Evolutionary conservation across 2,888 invertebrate genomes (phyloP).

Genomic region (Protophormia terraenovae): DNA sequence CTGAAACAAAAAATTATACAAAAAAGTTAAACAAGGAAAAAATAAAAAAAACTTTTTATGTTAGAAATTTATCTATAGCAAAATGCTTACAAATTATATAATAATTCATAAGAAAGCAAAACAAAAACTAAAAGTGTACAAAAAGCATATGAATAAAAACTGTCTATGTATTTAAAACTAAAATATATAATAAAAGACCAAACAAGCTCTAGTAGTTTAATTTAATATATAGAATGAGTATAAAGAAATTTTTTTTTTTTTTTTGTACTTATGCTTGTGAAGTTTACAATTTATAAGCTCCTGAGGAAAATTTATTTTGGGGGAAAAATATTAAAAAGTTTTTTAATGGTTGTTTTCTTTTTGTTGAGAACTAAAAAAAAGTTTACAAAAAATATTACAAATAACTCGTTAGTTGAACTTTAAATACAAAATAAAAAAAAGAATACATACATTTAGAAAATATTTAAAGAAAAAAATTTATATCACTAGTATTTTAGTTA

Average conservation of each 20-base stretch:
- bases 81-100: slow-evolving; percentile 53
- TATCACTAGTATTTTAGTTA: too few species aligned
- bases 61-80: slow-evolving; percentile 54
- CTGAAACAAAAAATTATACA: too few species aligned
- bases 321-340: slow-evolving; percentile 46
- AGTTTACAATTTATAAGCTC: slow-evolving; percentile 34
- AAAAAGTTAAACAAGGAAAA: too few species aligned
- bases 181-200: background rate
- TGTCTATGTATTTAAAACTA: background rate
- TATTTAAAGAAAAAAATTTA: background rate
- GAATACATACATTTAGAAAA: background rate
- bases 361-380: too few species aligned
- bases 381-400: background rate
- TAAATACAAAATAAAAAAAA: background rate
- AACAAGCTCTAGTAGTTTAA: background rate
- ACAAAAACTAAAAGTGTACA: background rate
- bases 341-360: slow-evolving; percentile 15
- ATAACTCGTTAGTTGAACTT: slow-evolving; percentile 38
- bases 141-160: background rate
- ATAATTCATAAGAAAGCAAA: slow-evolving; percentile 19
- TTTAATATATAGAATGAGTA: background rate
- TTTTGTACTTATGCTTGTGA: too few species aligned
- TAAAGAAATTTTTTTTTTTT: background rate
- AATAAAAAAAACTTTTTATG: slow-evolving; percentile 6
- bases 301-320: slow-evolving; percentile 54